Base-by-base conservation (phyloP, 2,888 invertebrate species). In the Cephus pulcher region DNA sequence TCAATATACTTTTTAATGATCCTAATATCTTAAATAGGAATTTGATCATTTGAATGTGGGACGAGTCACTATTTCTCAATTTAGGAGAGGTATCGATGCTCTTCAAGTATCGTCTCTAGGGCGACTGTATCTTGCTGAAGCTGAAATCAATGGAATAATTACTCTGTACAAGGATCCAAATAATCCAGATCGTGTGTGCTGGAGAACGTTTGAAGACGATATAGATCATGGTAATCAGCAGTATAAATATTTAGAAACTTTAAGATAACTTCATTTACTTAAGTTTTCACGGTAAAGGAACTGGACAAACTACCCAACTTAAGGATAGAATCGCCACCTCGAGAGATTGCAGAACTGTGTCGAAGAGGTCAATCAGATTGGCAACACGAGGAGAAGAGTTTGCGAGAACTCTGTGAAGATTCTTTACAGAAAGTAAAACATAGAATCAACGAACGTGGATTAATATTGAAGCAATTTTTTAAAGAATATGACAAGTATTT, bases 151-250 rank as follows among this genome's bases (percentile, higher is more conserved):
- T 80, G 93, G 94, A 78, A 89, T 97, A n/a, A 92, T 94, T 84
- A 92, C 93, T 23, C 94, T 95, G 87, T 97, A 96, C 91, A 90
- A 93, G 80, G 96, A 96, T 92, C 95, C 95, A n/a, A 93, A 95
- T 84, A 96, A 96, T 90, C 91, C 91, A 0, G 93, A 93, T 77
- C 93, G 95, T 76, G 93, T 96, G 73, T 95, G 95, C 89, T 97
- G 96, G 96, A 93, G 94, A 79, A 94, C 95, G 34, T 97, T 97
- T 89, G 95, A 95, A 86, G 95, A 95, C 86, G 96, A 96, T 89
- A 94, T 96, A 83, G 95, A 97, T 87, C 94, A 95, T 88, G 96
- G 95, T 95, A 85, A 91, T 90, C 91, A 90, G 80, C 82, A 78
- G 69, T 40, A 15, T 40, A 40, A 15, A 15, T 40, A 15, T 40